Evolutionary conservation across 2,888 invertebrate genomes (phyloP).

Genomic region (Adelognathus sp.): DNA sequence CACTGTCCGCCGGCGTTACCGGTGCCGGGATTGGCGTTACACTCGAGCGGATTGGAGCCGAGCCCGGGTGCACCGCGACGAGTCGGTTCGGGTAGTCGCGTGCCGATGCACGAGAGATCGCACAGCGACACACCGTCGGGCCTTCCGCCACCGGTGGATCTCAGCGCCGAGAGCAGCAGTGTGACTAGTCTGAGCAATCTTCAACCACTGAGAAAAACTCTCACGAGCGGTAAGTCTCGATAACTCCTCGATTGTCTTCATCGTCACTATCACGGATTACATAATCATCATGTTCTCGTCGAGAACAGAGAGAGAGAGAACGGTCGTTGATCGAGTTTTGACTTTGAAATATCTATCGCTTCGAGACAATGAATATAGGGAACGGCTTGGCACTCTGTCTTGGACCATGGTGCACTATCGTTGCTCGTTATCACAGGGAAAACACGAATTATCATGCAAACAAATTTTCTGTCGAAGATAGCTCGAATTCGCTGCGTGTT

Average conservation of each 20-base stretch:
- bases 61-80: constrained; percentile 83
- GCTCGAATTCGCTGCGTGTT: too few species aligned
- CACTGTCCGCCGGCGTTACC: constrained; percentile 85
- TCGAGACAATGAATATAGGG: constrained; percentile 53
- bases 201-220: constrained; percentile 90
- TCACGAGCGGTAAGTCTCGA: constrained; percentile 85
- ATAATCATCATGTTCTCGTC: constrained; percentile 6
- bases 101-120: constrained; percentile 91
- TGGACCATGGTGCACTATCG: constrained; percentile 68
- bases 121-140: constrained; percentile 95
- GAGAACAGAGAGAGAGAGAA: constrained; percentile 25
- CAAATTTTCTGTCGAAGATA: too few species aligned
- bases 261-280: constrained; percentile 5
- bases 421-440: constrained; percentile 65
- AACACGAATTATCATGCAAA: constrained; percentile 41
- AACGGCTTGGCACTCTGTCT: constrained; percentile 64
- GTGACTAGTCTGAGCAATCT: constrained; percentile 96
- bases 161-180: constrained; percentile 97
- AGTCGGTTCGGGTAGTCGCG: constrained; percentile 82
- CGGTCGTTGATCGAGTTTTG: constrained; percentile 40
- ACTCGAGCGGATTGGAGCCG: constrained; percentile 81
- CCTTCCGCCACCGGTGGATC: constrained; percentile 90
- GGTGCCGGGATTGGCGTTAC: constrained; percentile 84
- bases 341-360: constrained; percentile 29
- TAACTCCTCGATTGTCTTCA: constrained; percentile 6